Evolutionary conservation across 2,113 vertebrate genomes (phyloP).

Genomic region (Bubo bubo): DNA sequence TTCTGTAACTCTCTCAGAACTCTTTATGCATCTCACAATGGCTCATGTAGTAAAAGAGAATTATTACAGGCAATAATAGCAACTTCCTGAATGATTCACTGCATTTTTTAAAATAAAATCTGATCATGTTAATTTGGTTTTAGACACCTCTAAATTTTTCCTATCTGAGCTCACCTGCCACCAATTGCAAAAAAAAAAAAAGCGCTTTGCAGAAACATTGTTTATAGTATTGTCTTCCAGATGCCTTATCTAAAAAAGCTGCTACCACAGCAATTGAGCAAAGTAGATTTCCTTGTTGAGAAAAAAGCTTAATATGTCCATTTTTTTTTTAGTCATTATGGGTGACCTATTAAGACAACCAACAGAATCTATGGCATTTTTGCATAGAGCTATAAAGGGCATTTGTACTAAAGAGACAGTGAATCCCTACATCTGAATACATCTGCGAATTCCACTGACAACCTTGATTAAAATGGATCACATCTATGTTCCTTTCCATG

Average conservation of each 20-base stretch:
- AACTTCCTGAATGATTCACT: not conserved
- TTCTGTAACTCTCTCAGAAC: not conserved
- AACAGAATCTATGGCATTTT: not conserved
- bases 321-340: not conserved
- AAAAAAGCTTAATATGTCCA: not conserved
- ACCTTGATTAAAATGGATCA: not conserved
- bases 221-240: not conserved
- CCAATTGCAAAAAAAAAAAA: not conserved
- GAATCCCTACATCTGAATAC: not conserved
- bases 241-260: not conserved
- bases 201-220: not conserved
- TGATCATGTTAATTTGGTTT: not conserved
- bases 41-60: not conserved
- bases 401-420: not conserved
- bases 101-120: not conserved
- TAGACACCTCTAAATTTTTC: not conserved
- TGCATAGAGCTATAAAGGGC: not conserved
- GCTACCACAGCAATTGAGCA: not conserved
- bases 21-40: not conserved
- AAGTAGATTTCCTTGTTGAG: not conserved
- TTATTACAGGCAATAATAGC: not conserved
- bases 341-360: not conserved
- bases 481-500: not conserved
- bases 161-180: not conserved
- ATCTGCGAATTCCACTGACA: not conserved